Conservation (phyloP, 2,113 vertebrate species). For the Ammospiza caudacuta region DNA sequence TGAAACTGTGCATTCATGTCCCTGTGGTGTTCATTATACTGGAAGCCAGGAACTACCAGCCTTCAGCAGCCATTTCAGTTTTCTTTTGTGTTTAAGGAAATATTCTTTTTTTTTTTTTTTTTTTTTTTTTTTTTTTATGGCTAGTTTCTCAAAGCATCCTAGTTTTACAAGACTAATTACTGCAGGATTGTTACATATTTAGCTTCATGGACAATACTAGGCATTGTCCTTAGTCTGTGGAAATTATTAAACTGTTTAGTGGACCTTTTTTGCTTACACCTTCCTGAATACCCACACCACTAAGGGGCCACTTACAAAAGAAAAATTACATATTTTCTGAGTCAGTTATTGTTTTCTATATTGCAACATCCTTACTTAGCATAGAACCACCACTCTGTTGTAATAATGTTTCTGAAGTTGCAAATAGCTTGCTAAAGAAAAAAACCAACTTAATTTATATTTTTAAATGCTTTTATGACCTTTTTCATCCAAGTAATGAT, state of each 20-base stretch:
- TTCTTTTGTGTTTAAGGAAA: background rate
- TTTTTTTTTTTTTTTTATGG: background rate
- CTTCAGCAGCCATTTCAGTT: background rate
- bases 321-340: background rate
- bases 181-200: background rate
- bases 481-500: background rate
- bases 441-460: background rate
- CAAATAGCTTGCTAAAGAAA: background rate
- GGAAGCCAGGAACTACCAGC: background rate
- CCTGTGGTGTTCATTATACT: background rate
- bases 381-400: background rate
- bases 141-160: background rate
- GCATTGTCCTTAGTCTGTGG: conserved; percentile 24
- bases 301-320: background rate
- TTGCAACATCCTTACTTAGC: background rate
- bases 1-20: background rate
- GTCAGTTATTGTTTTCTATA: background rate
- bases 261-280: background rate
- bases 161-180: background rate
- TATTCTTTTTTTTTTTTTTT: background rate
- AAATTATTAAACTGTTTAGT: background rate
- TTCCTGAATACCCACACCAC: background rate
- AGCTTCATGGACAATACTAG: background rate
- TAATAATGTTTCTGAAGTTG: background rate
- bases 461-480: background rate